Base-by-base conservation (phyloP, 2,888 invertebrate genomes). In the Synanthedon formicaeformis region DNA sequence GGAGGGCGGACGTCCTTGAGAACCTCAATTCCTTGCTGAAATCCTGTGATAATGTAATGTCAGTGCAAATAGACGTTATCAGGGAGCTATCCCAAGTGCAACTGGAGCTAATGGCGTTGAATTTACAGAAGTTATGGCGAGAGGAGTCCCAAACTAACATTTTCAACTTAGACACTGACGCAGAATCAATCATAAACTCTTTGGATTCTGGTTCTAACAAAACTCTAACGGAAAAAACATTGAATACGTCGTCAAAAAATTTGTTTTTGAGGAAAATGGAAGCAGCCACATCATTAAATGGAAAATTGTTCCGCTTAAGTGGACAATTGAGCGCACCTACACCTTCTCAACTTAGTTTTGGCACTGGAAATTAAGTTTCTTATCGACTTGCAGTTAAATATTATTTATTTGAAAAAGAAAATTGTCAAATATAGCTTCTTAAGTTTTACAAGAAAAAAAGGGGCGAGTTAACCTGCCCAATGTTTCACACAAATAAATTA, bases 81-180 rank as follows among this genome's bases (percentile, higher is more conserved):
- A 82, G 89, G 41, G 91, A 91, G 64, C 73, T 91, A 41, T 89
- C 90, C 1, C 91, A 91, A 63, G 90, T 90, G 1, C 91, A 91
- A 61, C 74, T 91, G 52, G 91, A 91, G 62, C 71, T 91, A 57
- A 90, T 91, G 90, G 89, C 89, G 4, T 71, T 91, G 41, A 91
- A 91, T 66, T 71, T 91, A 55, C 89, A 89, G 61, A 88, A 89
- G 59, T 71, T 91, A 48, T 90, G 86, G 86, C 78, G 75, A 12
- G 81, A 85, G 54, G 85, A 87, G 58, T 86, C 86, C 0, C 83
- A 83, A 53, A 81, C 82, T 0, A 85, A 84, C 53, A 69, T 84
- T 23, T 67, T 81, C 4, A 80, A 78, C 54, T 50, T 76, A 45
- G 81, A 83, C 40, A 70, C 63, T 1, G 85, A 86, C 52, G 73